These are phyloP conservation scores for Amblyteles armatorius DNA, from an alignment of 2,888 invertebrate species.

Conservation along the genomic window DNA sequence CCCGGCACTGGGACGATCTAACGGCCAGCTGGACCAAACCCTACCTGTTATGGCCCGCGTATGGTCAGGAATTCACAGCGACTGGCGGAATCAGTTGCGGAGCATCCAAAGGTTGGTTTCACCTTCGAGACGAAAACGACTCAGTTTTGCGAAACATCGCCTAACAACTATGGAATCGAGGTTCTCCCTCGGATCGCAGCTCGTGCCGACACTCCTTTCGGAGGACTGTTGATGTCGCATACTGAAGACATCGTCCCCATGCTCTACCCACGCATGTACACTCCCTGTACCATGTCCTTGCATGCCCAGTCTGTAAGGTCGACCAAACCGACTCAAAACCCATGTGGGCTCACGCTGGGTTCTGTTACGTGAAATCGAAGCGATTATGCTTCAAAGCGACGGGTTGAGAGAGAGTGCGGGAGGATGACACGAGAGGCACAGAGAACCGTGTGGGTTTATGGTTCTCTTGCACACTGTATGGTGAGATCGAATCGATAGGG, in stretches of 20 bases:
- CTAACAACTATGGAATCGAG: too few species aligned
- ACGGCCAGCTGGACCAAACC: too few species aligned
- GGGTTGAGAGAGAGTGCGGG: slow-evolving; percentile 22
- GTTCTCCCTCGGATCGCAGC: too few species aligned
- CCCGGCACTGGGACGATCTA: too few species aligned
- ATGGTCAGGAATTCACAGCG: too few species aligned
- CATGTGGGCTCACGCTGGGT: slow-evolving; percentile 44
- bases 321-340: slow-evolving; percentile 41
- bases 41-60: too few species aligned
- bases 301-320: slow-evolving; percentile 19
- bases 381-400: slow-evolving; percentile 77
- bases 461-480: slow-evolving; percentile 57
- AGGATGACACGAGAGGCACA: not conserved
- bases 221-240: slow-evolving; percentile 12
- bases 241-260: not conserved
- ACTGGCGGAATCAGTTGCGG: too few species aligned
- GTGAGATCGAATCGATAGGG: slow-evolving; percentile 75
- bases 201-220: not conserved
- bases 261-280: not conserved
- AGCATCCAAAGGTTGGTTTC: too few species aligned
- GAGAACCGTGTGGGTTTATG: slow-evolving; percentile 54
- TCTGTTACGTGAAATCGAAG: slow-evolving; percentile 68
- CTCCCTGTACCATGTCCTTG: slow-evolving; percentile 6
- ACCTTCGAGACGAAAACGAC: too few species aligned
- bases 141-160: too few species aligned